Evolutionary conservation across 1,140 invertebrate species (phyloP).

Genomic region (Cherax destructor): DNA sequence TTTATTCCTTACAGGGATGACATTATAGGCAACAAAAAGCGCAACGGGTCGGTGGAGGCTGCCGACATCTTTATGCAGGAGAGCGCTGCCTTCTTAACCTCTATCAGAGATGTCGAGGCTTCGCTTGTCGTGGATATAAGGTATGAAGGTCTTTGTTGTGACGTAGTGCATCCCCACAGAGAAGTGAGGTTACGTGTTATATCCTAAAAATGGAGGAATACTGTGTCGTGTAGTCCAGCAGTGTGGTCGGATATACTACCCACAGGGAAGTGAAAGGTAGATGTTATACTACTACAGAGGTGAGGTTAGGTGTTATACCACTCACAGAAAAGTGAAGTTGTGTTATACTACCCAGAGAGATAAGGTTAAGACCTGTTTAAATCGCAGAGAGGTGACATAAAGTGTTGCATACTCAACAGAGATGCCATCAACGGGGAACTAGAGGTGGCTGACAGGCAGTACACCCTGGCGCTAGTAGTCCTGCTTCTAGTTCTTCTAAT

Average conservation of each 20-base stretch:
- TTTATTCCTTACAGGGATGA: constrained; percentile 23
- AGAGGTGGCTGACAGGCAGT: constrained; percentile 26
- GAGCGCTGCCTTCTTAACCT: constrained; percentile 29
- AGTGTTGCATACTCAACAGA: background rate
- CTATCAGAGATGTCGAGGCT: constrained; percentile 37
- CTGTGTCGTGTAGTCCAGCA: no score
- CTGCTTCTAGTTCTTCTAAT: constrained; percentile 37
- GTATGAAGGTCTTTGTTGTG: background rate
- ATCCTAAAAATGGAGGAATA: no score
- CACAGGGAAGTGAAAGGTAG: no score
- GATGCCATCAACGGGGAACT: constrained; percentile 22
- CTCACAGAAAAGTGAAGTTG: no score
- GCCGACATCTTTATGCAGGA: constrained; percentile 54
- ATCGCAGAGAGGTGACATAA: background rate
- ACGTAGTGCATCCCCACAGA: no score
- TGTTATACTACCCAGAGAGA: no score
- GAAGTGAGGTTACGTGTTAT: no score
- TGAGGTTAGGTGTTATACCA: no score
- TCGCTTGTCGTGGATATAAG: constrained; percentile 29
- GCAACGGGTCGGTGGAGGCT: background rate
- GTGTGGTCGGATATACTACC: no score
- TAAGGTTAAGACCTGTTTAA: no score
- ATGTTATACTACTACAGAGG: no score
- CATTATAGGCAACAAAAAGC: constrained; percentile 36
- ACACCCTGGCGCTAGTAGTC: constrained; percentile 40